Evolutionary conservation across 2,888 invertebrate genomes (phyloP).

Genomic region (Papilio gigon): DNA sequence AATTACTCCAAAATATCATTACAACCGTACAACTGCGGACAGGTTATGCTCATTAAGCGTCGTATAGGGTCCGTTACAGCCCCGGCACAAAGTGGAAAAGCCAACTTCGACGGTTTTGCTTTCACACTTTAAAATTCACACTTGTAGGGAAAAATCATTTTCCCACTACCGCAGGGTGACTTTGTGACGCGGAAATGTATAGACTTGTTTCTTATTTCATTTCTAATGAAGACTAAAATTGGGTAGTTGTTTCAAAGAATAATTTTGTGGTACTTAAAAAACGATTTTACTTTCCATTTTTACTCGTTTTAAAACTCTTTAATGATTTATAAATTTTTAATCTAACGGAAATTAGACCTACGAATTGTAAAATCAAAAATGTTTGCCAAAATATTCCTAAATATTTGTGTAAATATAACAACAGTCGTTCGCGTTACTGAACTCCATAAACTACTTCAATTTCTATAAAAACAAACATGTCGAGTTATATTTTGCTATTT

Average conservation of each 20-base stretch:
- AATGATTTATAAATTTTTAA: background rate
- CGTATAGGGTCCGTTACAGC: constrained; percentile 46
- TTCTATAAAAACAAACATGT: constrained; percentile 38
- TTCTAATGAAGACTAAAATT: background rate
- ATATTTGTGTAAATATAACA: too few species aligned
- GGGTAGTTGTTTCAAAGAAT: background rate
- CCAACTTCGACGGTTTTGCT: constrained; percentile 52
- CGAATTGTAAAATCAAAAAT: background rate
- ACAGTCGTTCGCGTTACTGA: constrained; percentile 37
- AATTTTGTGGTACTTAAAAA: background rate
- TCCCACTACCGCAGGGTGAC: constrained; percentile 7
- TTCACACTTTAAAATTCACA: constrained; percentile 56
- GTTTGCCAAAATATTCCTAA: background rate
- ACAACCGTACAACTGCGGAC: constrained; percentile 61
- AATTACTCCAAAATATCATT: constrained; percentile 74
- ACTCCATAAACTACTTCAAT: constrained; percentile 34
- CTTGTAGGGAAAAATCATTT: constrained; percentile 50
- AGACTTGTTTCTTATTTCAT: background rate
- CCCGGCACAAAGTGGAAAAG: constrained; percentile 57
- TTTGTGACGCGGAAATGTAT: background rate
- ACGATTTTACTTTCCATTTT: background rate
- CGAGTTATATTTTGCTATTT: constrained; percentile 35
- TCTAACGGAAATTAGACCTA: background rate
- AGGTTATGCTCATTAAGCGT: constrained; percentile 66
- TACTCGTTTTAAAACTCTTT: background rate